Percentiles rank a stretch among this genome's conserved stretches.
Conservation (phyloP, 1,140 invertebrate genomes). For the Danaus melanippus region DNA sequence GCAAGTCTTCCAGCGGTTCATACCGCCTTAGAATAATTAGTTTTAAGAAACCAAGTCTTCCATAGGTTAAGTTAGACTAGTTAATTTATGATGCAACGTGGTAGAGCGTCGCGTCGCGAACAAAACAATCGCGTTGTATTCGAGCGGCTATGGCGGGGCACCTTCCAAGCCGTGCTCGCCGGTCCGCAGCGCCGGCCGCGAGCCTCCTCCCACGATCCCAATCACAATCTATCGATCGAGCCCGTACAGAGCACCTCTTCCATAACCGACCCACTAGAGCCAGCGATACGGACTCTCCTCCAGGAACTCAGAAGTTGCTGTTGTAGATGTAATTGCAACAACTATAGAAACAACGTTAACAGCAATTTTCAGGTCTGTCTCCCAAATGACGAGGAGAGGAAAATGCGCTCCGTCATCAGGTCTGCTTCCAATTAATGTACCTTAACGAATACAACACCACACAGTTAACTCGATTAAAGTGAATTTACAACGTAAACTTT, state of each 20-base stretch:
- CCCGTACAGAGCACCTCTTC: conserved; percentile 29
- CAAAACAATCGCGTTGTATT: conserved; percentile 74
- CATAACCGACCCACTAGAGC: conserved; percentile 45
- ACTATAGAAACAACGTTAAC: conserved; percentile 49
- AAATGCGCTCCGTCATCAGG: conserved; percentile 77
- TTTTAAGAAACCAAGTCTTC: conserved; percentile 65
- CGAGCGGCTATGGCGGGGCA: conserved; percentile 76
- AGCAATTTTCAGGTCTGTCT: conserved; percentile 74
- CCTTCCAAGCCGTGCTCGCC: conserved; percentile 70
- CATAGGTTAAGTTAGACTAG: conserved; percentile 52
- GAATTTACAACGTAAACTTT: neutral
- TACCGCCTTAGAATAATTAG: conserved; percentile 47
- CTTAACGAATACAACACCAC: conserved; percentile 35
- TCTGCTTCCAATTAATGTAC: conserved; percentile 40
- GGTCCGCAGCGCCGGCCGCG: conserved; percentile 49
- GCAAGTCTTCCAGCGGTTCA: conserved; percentile 53
- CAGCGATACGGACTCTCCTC: conserved; percentile 58
- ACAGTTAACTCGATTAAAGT: conserved; percentile 26
- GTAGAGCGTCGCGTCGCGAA: conserved; percentile 59
- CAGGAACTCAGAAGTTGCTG: conserved; percentile 59
- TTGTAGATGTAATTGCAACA: conserved; percentile 47
- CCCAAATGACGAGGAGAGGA: conserved; percentile 64
- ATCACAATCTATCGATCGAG: conserved; percentile 44
- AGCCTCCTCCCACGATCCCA: conserved; percentile 71
- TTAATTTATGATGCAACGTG: conserved; percentile 53